Conservation (phyloP, 2,888 invertebrate species). For the Pycnomerus fuliginosus region DNA sequence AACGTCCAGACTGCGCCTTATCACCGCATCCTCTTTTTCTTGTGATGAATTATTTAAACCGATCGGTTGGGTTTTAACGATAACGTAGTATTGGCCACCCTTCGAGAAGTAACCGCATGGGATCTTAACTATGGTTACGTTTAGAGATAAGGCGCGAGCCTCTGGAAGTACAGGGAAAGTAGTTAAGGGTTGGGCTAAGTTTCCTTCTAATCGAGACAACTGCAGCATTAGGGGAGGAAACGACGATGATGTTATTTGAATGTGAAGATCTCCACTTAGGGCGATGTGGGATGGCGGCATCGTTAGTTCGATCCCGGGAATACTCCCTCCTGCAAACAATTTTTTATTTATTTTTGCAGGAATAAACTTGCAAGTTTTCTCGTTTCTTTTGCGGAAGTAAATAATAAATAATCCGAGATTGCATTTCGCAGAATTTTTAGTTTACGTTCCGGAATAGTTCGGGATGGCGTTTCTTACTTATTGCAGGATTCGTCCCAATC, state of each 20-base stretch:
- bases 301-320: constrained; percentile 44
- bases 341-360: no score
- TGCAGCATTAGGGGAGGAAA: constrained; percentile 49
- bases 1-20: constrained; percentile 68
- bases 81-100: constrained; percentile 66
- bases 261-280: constrained; percentile 75
- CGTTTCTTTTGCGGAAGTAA: no score
- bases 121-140: constrained; percentile 47
- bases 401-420: no score
- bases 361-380: no score
- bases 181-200: constrained; percentile 43
- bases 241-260: constrained; percentile 60
- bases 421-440: no score
- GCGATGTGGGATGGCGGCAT: constrained; percentile 75
- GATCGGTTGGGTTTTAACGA: constrained; percentile 50
- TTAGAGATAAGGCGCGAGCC: constrained; percentile 45
- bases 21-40: constrained; percentile 36
- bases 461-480: no score
- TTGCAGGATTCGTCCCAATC: no score
- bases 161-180: constrained; percentile 49
- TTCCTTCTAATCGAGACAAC: constrained; percentile 53
- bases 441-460: no score
- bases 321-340: constrained; percentile 44
- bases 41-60: constrained; percentile 23
- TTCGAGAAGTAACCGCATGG: constrained; percentile 74